Evolutionary conservation across 1,140 invertebrate species (phyloP).

Genomic region (Penaeus chinensis): DNA sequence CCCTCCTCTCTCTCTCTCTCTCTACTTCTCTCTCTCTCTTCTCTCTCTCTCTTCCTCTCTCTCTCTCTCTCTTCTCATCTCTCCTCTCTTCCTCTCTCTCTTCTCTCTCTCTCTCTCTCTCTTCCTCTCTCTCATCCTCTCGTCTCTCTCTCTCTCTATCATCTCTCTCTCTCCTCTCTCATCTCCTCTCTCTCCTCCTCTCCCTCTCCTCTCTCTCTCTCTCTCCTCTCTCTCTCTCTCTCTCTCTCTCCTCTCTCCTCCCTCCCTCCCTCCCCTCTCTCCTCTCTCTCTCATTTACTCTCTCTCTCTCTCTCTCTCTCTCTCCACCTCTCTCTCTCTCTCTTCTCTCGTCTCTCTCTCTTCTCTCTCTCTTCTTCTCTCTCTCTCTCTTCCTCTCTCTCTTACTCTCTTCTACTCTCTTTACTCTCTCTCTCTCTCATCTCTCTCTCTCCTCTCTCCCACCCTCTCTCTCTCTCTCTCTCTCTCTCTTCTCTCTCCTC

Average conservation of each 20-base stretch:
- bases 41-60: not conserved
- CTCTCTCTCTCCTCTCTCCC: no score
- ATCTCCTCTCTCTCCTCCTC: not conserved
- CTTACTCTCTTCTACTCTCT: no score
- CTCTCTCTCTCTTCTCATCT: not conserved
- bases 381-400: no score
- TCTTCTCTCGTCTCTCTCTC: no score
- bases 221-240: not conserved
- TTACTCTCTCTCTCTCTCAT: no score
- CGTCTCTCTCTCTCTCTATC: not conserved
- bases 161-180: not conserved
- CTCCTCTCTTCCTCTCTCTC: not conserved
- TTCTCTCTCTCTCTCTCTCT: not conserved
- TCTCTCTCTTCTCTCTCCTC: no score
- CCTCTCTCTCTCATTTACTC: not conserved
- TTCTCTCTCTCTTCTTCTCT: no score
- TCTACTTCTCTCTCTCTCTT: not conserved
- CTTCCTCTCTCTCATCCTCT: not conserved
- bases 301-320: no score
- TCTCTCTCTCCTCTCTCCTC: no score
- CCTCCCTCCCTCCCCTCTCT: no score
- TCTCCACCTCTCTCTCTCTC: no score
- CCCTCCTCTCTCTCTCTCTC: not conserved
- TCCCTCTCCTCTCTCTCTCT: constrained; percentile 1
- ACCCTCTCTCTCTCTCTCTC: no score